Conservation (phyloP, 2,113 vertebrate species). For the Pedionomus torquatus region DNA sequence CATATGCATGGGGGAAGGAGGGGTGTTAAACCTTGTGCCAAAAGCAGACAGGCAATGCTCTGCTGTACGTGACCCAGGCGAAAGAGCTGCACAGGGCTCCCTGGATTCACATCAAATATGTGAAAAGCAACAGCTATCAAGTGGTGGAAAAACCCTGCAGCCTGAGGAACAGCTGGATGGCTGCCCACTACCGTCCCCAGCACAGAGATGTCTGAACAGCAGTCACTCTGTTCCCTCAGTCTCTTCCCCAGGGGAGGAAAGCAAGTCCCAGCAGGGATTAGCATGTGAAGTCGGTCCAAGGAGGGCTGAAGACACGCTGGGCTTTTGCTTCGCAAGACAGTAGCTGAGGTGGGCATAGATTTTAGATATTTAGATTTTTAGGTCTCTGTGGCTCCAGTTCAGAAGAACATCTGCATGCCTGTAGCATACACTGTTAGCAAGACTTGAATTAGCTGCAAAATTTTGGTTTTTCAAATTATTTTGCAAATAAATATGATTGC, state of each 20-base stretch:
- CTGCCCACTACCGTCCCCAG: not conserved
- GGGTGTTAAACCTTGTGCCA: not conserved
- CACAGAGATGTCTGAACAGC: not conserved
- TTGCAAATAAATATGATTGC: not conserved
- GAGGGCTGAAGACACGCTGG: not conserved
- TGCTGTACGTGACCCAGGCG: not conserved
- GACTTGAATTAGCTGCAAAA: not conserved
- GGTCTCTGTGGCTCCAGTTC: not conserved
- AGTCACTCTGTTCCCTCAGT: not conserved
- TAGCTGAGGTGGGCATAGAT: not conserved
- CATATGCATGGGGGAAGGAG: not conserved
- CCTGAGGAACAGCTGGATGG: not conserved
- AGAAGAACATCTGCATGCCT: not conserved
- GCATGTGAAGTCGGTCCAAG: not conserved
- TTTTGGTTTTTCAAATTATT: not conserved
- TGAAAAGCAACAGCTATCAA: not conserved
- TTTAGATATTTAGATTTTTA: no score
- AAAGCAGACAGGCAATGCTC: not conserved
- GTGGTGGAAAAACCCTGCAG: not conserved
- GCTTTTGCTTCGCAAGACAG: not conserved
- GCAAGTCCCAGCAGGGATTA: not conserved
- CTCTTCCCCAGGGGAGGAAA: accelerated
- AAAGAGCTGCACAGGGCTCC: not conserved
- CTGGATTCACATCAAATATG: conserved; percentile 51
- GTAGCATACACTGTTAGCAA: not conserved